These are phyloP conservation scores for Tetheella fluctuosa DNA, from an alignment of 2,888 invertebrate genomes.

Conservation along the genomic window DNA sequence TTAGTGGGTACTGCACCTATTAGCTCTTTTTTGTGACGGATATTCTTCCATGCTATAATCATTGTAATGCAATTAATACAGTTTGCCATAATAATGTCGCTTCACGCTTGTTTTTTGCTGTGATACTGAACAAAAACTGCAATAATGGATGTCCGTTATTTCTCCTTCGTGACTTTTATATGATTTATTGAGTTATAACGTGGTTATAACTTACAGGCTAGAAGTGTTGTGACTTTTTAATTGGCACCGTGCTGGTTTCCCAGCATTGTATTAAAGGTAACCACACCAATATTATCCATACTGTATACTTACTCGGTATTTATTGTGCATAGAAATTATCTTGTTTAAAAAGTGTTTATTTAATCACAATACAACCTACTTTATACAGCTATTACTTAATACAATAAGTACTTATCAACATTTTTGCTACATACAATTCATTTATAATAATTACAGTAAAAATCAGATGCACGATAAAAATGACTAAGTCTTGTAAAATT, in stretches of 20 bases:
- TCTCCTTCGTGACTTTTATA: constrained; percentile 41
- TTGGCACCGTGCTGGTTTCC: constrained; percentile 30
- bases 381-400: no score
- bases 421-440: no score
- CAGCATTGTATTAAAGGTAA: constrained; percentile 8
- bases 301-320: neutral
- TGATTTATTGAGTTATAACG: constrained; percentile 42
- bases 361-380: no score
- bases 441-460: no score
- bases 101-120: neutral
- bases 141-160: constrained; percentile 23
- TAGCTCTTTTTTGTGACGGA: neutral
- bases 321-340: neutral
- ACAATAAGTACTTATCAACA: no score
- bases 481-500: no score
- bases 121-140: neutral
- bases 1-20: neutral
- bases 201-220: constrained; percentile 27
- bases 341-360: no score
- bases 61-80: neutral
- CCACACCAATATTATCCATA: neutral
- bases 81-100: neutral
- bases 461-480: no score
- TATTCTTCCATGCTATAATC: neutral
- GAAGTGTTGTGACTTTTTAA: constrained; percentile 40